phyloP scores from a whole-genome alignment of 2,888 invertebrate species.

The Drosophila phalerata region DNA sequence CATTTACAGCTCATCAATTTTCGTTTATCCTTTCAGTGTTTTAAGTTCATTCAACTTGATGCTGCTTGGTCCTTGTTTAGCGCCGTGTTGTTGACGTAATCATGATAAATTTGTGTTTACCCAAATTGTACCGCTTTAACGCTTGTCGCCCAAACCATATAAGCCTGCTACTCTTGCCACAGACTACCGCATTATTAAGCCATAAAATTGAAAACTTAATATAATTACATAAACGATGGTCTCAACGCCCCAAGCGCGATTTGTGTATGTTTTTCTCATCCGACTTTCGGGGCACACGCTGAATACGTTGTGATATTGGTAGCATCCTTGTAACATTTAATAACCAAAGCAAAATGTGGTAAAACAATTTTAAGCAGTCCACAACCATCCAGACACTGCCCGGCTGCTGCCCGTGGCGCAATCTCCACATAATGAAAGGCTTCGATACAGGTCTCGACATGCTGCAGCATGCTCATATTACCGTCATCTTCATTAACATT shows the following conservation, averaged over 20 bases:
- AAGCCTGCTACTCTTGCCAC: constrained; percentile 28
- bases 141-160: constrained; percentile 68
- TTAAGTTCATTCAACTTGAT: constrained; percentile 75
- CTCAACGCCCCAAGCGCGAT: constrained; percentile 60
- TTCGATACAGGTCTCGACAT: constrained; percentile 24
- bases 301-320: constrained; percentile 20
- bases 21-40: constrained; percentile 53
- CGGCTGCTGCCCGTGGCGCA: constrained; percentile 36
- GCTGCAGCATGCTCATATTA: constrained; percentile 29
- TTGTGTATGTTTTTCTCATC: constrained; percentile 31
- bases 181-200: constrained; percentile 75
- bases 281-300: constrained; percentile 68
- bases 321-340: constrained; percentile 60
- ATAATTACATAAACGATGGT: constrained; percentile 79
- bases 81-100: constrained; percentile 73
- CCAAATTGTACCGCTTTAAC: constrained; percentile 58
- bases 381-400: not conserved
- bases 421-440: constrained; percentile 47
- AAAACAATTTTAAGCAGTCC: constrained; percentile 37
- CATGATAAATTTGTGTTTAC: constrained; percentile 66
- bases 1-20: constrained; percentile 76
- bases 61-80: constrained; percentile 44
- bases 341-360: constrained; percentile 67
- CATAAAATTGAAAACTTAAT: constrained; percentile 82
- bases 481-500: constrained; percentile 49